Percentiles rank a stretch among this genome's conserved stretches.
phyloP scores from a whole-genome alignment of 1,140 invertebrate genomes.

The Drosophila kohkoa region DNA sequence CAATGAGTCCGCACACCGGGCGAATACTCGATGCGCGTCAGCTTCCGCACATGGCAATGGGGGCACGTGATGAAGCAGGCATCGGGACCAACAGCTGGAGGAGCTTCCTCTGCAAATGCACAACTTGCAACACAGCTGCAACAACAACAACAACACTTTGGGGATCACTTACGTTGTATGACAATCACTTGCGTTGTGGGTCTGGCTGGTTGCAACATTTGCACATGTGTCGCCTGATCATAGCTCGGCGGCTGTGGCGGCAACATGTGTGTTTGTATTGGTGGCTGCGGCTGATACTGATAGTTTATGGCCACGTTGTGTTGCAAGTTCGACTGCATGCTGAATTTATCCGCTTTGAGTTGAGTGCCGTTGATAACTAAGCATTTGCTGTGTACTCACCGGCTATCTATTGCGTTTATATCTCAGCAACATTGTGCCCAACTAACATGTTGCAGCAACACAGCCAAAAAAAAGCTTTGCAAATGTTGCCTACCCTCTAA shows the following conservation, averaged over 20 bases:
- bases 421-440: constrained; percentile 12
- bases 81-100: constrained; percentile 84
- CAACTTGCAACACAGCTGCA: not conserved
- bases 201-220: constrained; percentile 11
- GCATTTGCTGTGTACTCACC: constrained; percentile 9
- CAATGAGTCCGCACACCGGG: constrained; percentile 87
- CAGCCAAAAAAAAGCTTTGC: not conserved
- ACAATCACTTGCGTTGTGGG: constrained; percentile 64
- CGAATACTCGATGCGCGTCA: constrained; percentile 86
- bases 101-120: constrained; percentile 50
- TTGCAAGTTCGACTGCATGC: constrained; percentile 14
- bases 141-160: not conserved
- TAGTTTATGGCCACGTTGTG: constrained; percentile 2
- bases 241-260: constrained; percentile 66
- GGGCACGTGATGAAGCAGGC: constrained; percentile 86
- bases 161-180: constrained; percentile 68
- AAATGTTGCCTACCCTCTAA: not conserved
- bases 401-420: not conserved
- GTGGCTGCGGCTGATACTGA: not conserved
- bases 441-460: constrained; percentile 2
- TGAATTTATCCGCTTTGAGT: constrained; percentile 21
- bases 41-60: constrained; percentile 86
- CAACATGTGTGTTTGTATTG: not conserved
- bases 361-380: constrained; percentile 22
- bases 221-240: constrained; percentile 70